Conservation (phyloP, 1,140 invertebrate species). For the Cotesia typhae region DNA sequence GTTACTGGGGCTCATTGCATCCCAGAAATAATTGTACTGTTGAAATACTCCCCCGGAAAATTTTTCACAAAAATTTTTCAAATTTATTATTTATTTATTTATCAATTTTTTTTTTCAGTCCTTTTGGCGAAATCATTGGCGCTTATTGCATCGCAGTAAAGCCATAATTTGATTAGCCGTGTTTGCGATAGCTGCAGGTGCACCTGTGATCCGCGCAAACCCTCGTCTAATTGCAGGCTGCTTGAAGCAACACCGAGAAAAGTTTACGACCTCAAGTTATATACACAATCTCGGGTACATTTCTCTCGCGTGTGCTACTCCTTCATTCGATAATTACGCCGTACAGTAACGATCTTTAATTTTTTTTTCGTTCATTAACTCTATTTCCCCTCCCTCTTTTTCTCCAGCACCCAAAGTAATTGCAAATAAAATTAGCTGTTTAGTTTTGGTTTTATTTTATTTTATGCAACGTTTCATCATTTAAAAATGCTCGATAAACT, state of each 20-base stretch:
- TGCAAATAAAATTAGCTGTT: too few species aligned
- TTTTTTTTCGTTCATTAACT: conserved; percentile 36
- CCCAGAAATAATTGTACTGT: too few species aligned
- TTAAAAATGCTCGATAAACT: too few species aligned
- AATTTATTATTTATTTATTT: background rate
- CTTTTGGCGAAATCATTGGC: background rate
- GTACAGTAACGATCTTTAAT: conserved; percentile 37
- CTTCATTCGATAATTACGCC: conserved; percentile 40
- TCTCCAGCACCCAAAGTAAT: too few species aligned
- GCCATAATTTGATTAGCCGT: conserved; percentile 35
- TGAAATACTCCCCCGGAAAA: too few species aligned
- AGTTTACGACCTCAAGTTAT: conserved; percentile 38
- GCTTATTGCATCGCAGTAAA: conserved; percentile 21
- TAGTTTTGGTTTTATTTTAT: too few species aligned
- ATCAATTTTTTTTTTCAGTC: background rate
- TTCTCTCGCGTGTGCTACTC: conserved; percentile 32
- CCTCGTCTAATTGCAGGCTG: conserved; percentile 22
- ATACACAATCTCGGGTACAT: conserved; percentile 25
- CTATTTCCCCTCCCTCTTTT: conserved; percentile 4
- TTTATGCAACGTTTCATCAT: too few species aligned
- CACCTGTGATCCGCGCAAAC: conserved; percentile 20
- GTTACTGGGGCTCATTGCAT: too few species aligned
- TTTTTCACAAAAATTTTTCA: too few species aligned
- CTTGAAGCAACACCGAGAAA: conserved; percentile 30
- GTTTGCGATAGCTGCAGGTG: conserved; percentile 15